Percentiles rank a stretch among this genome's conserved stretches.
phyloP scores from a whole-genome alignment of 2,113 vertebrate species.

The Hippocampus comes region DNA sequence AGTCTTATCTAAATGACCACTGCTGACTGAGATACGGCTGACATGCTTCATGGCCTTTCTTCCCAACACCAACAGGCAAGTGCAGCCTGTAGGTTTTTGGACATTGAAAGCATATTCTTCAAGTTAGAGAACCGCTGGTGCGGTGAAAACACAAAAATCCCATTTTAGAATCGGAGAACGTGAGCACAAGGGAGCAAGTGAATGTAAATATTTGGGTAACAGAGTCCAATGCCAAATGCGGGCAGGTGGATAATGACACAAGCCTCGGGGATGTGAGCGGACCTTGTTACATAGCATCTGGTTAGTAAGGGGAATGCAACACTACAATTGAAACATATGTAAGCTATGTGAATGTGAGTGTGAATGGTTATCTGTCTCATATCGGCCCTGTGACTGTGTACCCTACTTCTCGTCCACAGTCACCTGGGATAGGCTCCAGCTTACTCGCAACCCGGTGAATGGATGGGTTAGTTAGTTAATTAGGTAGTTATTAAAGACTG shows the following conservation, averaged over 20 bases:
- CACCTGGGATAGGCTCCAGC: too few species aligned
- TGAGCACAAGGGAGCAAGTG: not conserved
- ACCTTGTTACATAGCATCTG: not conserved
- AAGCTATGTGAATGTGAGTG: not conserved
- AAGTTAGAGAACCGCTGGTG: not conserved
- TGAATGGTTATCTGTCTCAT: not conserved
- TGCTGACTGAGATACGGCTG: slow-evolving; percentile 19
- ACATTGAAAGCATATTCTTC: not conserved
- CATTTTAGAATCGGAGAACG: not conserved
- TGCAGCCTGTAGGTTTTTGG: not conserved
- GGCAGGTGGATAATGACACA: not conserved
- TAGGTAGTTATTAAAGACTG: too few species aligned
- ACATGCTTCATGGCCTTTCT: slow-evolving; percentile 9
- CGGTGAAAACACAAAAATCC: not conserved
- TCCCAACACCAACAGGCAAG: slow-evolving; percentile 3
- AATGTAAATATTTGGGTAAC: not conserved
- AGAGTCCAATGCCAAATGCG: not conserved
- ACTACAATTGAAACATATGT: slow-evolving; percentile 1
- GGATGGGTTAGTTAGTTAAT: too few species aligned
- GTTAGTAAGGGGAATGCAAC: slow-evolving; percentile 13
- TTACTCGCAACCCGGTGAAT: too few species aligned
- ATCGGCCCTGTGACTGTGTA: too few species aligned
- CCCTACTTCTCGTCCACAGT: too few species aligned
- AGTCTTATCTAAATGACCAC: slow-evolving; percentile 32
- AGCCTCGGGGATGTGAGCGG: not conserved